These are phyloP conservation scores for Seira musarum DNA, from an alignment of 2,888 invertebrate genomes.

Conservation along the genomic window DNA sequence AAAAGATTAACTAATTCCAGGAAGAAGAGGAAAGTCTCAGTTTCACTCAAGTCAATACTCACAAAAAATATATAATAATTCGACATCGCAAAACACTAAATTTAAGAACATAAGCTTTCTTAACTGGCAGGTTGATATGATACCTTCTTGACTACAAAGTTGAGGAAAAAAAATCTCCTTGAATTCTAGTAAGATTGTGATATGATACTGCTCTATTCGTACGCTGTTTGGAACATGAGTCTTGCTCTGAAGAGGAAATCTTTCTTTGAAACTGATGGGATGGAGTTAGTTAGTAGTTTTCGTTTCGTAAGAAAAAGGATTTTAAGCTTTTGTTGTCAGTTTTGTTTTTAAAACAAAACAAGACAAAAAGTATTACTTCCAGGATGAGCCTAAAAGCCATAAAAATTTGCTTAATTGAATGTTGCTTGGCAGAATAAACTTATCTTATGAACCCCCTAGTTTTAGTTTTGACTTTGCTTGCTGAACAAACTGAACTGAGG, in stretches of 20 bases:
- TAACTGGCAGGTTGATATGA: slow-evolving; percentile 16
- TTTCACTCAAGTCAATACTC: slow-evolving; percentile 41
- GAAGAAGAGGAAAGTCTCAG: slow-evolving; percentile 20
- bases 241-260: too few species aligned
- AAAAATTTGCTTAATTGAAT: slow-evolving; percentile 53
- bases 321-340: slow-evolving; percentile 6
- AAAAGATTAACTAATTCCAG: slow-evolving; percentile 49
- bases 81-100: slow-evolving; percentile 23
- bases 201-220: neutral
- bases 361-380: slow-evolving; percentile 18
- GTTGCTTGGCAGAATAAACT: slow-evolving; percentile 38
- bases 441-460: slow-evolving; percentile 20
- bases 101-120: neutral
- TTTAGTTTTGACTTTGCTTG: neutral
- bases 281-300: slow-evolving; percentile 1
- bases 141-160: neutral
- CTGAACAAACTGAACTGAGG: neutral
- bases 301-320: slow-evolving; percentile 12
- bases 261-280: neutral
- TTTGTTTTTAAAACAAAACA: slow-evolving; percentile 18
- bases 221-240: too few species aligned
- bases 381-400: slow-evolving; percentile 44
- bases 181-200: neutral
- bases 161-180: neutral
- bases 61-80: slow-evolving; percentile 25